Percentiles rank a stretch among this genome's conserved stretches.
Conservation (phyloP, 2,797 vertebrate species). For the Anguilla anguilla region DNA sequence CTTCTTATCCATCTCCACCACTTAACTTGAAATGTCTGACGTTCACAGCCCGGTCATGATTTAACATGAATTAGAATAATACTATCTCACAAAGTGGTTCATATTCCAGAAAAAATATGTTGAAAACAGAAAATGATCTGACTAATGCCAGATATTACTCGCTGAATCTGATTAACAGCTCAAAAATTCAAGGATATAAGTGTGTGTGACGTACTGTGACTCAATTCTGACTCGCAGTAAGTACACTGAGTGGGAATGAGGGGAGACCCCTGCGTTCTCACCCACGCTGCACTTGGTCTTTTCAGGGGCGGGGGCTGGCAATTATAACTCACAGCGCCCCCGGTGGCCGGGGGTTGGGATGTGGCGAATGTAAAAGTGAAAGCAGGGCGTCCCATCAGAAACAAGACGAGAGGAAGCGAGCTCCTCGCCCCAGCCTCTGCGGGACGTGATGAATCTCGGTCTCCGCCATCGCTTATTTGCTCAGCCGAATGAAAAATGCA, state of each 20-base stretch:
- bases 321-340: conserved; percentile 30
- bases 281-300: neutral
- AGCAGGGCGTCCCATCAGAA: conserved; percentile 49
- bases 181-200: neutral
- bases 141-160: neutral
- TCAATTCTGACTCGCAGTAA: neutral
- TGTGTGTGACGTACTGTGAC: neutral
- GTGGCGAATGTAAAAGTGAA: conserved; percentile 56
- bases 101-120: neutral
- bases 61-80: neutral
- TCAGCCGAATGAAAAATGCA: conserved; percentile 64
- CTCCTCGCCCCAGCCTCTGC: conserved; percentile 43
- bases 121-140: neutral
- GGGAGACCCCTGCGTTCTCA: neutral
- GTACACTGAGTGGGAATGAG: neutral
- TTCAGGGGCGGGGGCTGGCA: neutral
- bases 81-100: neutral
- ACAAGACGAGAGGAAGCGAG: conserved; percentile 37
- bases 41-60: neutral
- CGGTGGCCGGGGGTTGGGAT: conserved; percentile 51
- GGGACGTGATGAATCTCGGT: conserved; percentile 38
- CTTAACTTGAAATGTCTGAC: neutral
- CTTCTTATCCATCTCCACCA: neutral
- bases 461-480: conserved; percentile 42
- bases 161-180: neutral